Base-by-base conservation (phyloP, 2,888 invertebrate genomes). In the Metalampra italica region DNA sequence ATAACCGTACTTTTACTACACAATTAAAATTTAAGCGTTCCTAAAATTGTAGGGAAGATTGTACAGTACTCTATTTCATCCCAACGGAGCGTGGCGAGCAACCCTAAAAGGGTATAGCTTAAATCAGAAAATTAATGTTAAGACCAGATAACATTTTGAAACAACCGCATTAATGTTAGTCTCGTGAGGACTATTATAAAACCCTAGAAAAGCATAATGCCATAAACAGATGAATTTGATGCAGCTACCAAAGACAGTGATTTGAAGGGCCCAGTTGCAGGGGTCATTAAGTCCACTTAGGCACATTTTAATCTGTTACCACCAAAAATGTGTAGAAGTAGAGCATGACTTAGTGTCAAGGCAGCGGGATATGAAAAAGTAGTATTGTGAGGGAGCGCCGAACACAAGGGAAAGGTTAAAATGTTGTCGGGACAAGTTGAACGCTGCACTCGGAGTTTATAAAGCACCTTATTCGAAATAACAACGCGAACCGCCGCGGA, bases 11-110 rank as follows among this genome's bases (percentile, higher is more conserved):
- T 86, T 88, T 89, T 84, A 90, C 79, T 76, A 77, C 78, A 78
- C 85, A 81, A 82, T 89, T 86, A 86, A 89, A 89, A 82, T 86
- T 83, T 82, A 87, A 89, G 75, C 75, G 81, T 75, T 79, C 79
- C 78, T 84, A 79, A 86, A 89, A 85, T 82, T 78, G 71, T 77
- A 75, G 66, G 68, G 71, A 71, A 75, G 72, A 75, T 77, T 78
- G 70, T 71, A 73, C 72, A 67, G 73, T 78, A 75, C 74, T 77
- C 68, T 82, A 80, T 78, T 80, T 79, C 73, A 77, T 76, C 68
- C 74, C 66, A 67, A 75, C 78, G 72, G 69, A 79, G 75, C 82
- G 75, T 73, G 64, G 71, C 72, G 60, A 70, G 71, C 61, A 64
- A 65, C 61, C 68, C 70, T 66, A 74, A 75, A n/a, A 73, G 64